A percentile compares a stretch with the other conserved stretches of the same genome.
Evolutionary conservation across 2,113 vertebrate genomes (phyloP).

Genomic region (human (Homo sapiens)): DNA sequence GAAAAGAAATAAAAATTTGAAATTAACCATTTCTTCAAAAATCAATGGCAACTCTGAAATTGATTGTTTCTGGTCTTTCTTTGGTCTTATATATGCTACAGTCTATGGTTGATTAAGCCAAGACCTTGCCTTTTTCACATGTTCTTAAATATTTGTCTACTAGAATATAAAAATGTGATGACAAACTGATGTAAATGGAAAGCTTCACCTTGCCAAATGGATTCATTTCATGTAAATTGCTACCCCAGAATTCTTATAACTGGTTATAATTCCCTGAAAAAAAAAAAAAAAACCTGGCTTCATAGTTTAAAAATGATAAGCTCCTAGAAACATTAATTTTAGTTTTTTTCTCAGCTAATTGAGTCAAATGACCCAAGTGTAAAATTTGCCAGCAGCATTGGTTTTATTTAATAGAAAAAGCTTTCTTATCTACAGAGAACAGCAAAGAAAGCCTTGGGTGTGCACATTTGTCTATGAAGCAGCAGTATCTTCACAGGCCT

Average conservation of each 20-base stretch:
- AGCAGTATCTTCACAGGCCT: constrained; percentile 5
- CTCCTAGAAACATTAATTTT: constrained; percentile 29
- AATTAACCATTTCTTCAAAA: not conserved
- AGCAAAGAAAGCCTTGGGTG: constrained; percentile 57
- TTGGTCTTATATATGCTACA: not conserved
- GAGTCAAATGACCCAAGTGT: constrained; percentile 59
- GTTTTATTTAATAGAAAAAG: constrained; percentile 67
- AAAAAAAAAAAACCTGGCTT: not conserved
- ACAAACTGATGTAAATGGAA: not conserved
- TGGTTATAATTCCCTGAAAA: constrained; percentile 7
- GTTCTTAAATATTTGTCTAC: not conserved
- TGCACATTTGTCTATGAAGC: constrained; percentile 58
- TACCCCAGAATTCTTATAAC: not conserved
- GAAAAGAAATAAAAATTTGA: not conserved
- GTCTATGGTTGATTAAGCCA: not conserved
- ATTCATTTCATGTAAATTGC: not conserved
- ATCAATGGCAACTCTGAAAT: not conserved
- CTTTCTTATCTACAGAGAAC: constrained; percentile 61
- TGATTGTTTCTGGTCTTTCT: not conserved
- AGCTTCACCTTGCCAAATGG: not conserved
- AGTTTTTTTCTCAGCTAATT: constrained; percentile 53
- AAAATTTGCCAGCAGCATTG: constrained; percentile 46
- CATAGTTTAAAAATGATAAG: not conserved
- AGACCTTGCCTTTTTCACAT: not conserved
- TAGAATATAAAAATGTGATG: not conserved